Evolutionary conservation across 2,888 invertebrate species (phyloP).

Genomic region (Apotomis turbidana): DNA sequence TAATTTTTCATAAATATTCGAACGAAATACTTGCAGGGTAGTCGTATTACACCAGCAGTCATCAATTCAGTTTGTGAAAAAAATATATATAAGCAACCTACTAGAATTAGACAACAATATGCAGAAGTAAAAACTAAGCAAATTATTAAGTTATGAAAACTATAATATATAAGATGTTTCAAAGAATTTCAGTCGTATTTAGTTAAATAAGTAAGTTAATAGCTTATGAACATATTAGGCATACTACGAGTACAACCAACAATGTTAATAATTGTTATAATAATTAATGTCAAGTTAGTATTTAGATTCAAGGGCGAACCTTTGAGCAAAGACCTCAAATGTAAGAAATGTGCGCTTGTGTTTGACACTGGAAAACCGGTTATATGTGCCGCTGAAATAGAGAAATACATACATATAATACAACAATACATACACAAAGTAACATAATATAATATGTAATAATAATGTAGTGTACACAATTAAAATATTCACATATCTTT

Average conservation of each 20-base stretch:
- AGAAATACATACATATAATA: slow-evolving; percentile 47
- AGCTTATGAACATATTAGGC: background rate
- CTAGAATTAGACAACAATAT: background rate
- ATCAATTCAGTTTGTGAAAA: too few relatives aligned
- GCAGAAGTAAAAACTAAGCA: background rate
- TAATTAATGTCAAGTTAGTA: background rate
- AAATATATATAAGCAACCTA: too few relatives aligned
- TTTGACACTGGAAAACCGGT: slow-evolving; percentile 76
- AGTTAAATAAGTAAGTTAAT: background rate
- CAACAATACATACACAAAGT: slow-evolving; percentile 23
- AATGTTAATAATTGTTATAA: background rate
- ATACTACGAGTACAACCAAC: background rate
- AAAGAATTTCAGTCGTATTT: too few relatives aligned
- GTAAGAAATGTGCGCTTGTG: slow-evolving; percentile 72
- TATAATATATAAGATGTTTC: too few relatives aligned
- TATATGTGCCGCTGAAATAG: slow-evolving; percentile 62
- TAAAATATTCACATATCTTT: too few relatives aligned
- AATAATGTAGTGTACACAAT: background rate
- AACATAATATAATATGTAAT: background rate
- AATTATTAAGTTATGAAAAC: background rate
- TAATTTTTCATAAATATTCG: too few relatives aligned
- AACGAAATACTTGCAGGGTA: too few relatives aligned
- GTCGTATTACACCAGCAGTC: too few relatives aligned
- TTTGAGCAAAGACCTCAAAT: slow-evolving; percentile 77
- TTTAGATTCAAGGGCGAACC: slow-evolving; percentile 59